Base-by-base conservation (phyloP, 2,888 invertebrate genomes). In the Ditylenchus weischeri region DNA sequence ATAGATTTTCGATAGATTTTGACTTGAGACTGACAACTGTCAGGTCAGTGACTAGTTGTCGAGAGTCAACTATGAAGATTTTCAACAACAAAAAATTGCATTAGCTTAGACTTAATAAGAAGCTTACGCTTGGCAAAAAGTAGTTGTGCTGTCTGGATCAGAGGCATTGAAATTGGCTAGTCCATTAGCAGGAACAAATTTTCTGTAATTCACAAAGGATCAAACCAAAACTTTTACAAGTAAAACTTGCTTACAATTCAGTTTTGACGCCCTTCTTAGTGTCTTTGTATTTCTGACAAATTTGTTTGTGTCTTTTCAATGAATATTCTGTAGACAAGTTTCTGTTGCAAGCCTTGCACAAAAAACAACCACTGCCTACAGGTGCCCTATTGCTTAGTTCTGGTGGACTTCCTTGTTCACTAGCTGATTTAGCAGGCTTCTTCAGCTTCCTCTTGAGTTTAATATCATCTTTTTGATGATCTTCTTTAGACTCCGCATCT, bases 281-380 rank as follows among this genome's bases (percentile, higher is more conserved):
- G 43, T 54, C 54, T n/a, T 54, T 54, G 29, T 54, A 18, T 54
- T 54, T 54, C 29, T 54, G 54, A 54, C 54, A 54, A 29, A 54
- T 54, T 18, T 54, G 54, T 6, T 29, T 21, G 29, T 54, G 54
- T 29, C 54, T 21, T 54, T 54, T 54, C 54, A 54, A 10, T 1
- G 54, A 54, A 10, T 54, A 54, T 21, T 54, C 54, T 18, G 54
- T 54, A 29, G 54, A 54, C 21, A 54, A n/a, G 23, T 23, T 54
- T 18, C 54, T 21, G 10, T 54, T 54, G 54, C 54, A 54, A 13
- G 54, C 54, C 11, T 54, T 29, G 29, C 54, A 54, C 21, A 23
- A 29, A 18, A 54, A 54, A 23, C 4, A 29, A 7, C 54, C 54
- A 54, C 54, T 54, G 7, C 54, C 54, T 7, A 54, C 29, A 6